Evolutionary conservation across 2,797 vertebrate genomes (phyloP).

Genomic region (Mus spretus): DNA sequence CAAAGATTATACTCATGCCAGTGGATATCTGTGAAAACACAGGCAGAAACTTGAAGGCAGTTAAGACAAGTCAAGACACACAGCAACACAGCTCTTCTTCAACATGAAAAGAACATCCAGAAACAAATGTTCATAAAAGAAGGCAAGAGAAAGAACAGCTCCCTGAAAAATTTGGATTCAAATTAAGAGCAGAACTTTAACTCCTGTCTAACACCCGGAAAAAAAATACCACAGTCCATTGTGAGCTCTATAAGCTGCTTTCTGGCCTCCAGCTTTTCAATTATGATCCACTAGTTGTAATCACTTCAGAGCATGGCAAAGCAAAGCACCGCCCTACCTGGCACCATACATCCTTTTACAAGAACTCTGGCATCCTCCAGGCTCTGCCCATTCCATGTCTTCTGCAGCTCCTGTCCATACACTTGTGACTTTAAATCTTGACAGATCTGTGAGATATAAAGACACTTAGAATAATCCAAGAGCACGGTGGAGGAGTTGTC

Average conservation of each 20-base stretch:
- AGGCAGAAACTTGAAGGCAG: conserved; percentile 30
- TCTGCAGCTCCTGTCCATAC: neutral
- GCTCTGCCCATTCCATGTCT: conserved; percentile 28
- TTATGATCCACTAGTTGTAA: neutral
- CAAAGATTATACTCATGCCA: conserved; percentile 27
- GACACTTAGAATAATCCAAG: neutral
- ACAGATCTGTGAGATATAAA: neutral
- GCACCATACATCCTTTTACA: conserved; percentile 32
- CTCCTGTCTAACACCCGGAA: neutral
- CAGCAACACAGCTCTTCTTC: conserved; percentile 26
- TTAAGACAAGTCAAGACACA: conserved; percentile 45
- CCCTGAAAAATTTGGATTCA: neutral
- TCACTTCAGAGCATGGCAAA: neutral
- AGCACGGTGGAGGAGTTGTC: neutral
- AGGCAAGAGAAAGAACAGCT: neutral
- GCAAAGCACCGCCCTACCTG: neutral
- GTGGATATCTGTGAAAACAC: conserved; percentile 41
- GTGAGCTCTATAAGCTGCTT: neutral
- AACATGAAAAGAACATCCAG: conserved; percentile 7
- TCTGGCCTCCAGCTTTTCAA: conserved; percentile 8
- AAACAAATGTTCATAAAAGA: conserved; percentile 29
- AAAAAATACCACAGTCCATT: conserved; percentile 7
- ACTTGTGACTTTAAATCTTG: neutral
- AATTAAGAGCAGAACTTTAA: neutral
- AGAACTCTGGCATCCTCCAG: conserved; percentile 24